Evolutionary conservation across 1,140 invertebrate genomes (phyloP).

Genomic region (Ganaspis sp.): DNA sequence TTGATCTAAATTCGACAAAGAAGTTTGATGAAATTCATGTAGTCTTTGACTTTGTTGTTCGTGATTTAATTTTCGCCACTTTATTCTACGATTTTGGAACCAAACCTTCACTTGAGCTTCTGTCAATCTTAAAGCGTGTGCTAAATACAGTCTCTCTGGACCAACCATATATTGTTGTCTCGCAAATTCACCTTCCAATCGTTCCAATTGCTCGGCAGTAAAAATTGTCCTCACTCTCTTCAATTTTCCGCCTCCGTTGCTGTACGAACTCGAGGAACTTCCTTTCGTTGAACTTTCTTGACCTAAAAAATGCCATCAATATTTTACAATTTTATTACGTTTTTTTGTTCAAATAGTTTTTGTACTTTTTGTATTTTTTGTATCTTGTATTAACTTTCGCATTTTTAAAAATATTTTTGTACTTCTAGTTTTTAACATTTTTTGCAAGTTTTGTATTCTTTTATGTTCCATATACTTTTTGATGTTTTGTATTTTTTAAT

Average conservation of each 20-base stretch:
- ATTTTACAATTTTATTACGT: background rate
- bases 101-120: conserved; percentile 97
- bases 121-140: conserved; percentile 90
- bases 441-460: too few relatives aligned
- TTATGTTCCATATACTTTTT: too few relatives aligned
- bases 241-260: conserved; percentile 65
- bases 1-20: conserved; percentile 67
- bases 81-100: conserved; percentile 97
- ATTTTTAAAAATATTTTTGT: too few relatives aligned
- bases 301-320: conserved; percentile 49
- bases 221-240: conserved; percentile 96
- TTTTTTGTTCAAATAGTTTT: background rate
- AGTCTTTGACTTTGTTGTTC: conserved; percentile 93
- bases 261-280: conserved; percentile 56
- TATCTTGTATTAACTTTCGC: too few relatives aligned
- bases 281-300: conserved; percentile 65
- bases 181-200: conserved; percentile 94
- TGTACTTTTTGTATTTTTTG: background rate
- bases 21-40: conserved; percentile 83
- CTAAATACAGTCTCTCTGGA: conserved; percentile 92
- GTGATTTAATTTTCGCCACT: conserved; percentile 95
- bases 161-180: conserved; percentile 97
- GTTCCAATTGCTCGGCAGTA: conserved; percentile 93
- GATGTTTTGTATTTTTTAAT: too few relatives aligned
- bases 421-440: too few relatives aligned